A percentile compares a stretch with the other conserved stretches of the same genome.
These are phyloP conservation scores for Oxycera nigricornis DNA, from an alignment of 2,888 invertebrate species.

Conservation along the genomic window DNA sequence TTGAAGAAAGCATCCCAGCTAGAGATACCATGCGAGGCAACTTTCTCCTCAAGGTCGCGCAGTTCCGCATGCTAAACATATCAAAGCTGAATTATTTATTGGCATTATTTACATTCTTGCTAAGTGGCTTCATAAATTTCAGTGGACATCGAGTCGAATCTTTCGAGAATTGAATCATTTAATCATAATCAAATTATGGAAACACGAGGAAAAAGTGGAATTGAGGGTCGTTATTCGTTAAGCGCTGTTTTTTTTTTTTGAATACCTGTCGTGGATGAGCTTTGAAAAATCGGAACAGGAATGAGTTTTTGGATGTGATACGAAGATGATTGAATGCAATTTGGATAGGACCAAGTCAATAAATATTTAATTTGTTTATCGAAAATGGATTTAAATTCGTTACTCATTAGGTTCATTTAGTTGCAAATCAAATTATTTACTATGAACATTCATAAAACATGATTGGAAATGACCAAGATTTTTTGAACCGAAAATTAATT, in stretches of 20 bases:
- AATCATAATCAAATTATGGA: conserved; percentile 3
- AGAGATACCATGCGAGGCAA: neutral
- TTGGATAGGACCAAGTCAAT: neutral
- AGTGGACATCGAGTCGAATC: neutral
- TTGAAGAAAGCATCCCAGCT: neutral
- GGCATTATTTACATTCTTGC: neutral
- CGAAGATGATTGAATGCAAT: neutral
- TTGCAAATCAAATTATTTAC: too few relatives aligned
- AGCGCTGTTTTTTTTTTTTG: neutral
- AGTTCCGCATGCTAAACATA: conserved; percentile 13
- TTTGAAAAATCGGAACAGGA: neutral
- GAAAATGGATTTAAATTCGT: too few relatives aligned
- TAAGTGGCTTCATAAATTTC: neutral
- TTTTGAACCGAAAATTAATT: too few relatives aligned
- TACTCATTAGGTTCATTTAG: too few relatives aligned
- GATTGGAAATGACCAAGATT: too few relatives aligned
- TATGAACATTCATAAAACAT: too few relatives aligned
- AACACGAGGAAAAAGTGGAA: neutral
- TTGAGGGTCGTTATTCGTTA: neutral
- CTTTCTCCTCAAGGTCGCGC: conserved; percentile 31
- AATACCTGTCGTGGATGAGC: neutral
- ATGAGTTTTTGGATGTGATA: neutral
- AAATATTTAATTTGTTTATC: too few relatives aligned
- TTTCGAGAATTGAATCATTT: neutral
- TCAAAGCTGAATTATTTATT: neutral